phyloP scores from a whole-genome alignment of 2,888 invertebrate genomes.

The Rutpela maculata region DNA sequence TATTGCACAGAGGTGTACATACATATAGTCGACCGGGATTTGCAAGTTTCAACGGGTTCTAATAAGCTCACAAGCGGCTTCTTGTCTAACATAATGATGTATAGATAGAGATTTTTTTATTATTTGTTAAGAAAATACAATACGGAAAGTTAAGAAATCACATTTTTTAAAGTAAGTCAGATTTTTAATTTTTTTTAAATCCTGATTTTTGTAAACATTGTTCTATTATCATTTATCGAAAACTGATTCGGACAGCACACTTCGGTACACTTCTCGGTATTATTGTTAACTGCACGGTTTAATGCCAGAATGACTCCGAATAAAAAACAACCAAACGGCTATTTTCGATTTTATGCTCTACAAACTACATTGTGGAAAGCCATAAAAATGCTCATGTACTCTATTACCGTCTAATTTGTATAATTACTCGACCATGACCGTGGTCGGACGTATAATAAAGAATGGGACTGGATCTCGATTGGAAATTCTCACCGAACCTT shows the following conservation, averaged over 20 bases:
- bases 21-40: too few relatives aligned
- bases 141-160: too few relatives aligned
- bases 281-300: constrained; percentile 26
- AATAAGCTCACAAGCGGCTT: too few relatives aligned
- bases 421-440: constrained; percentile 17
- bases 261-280: background rate
- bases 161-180: too few relatives aligned
- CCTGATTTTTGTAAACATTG: too few relatives aligned
- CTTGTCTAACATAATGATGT: too few relatives aligned
- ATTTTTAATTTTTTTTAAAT: too few relatives aligned
- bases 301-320: constrained; percentile 28
- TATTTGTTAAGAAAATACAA: too few relatives aligned
- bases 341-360: constrained; percentile 40
- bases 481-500: background rate
- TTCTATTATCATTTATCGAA: background rate
- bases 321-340: constrained; percentile 30
- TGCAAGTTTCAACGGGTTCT: too few relatives aligned
- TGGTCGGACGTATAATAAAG: background rate
- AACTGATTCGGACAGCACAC: background rate
- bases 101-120: too few relatives aligned
- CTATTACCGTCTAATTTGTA: constrained; percentile 16
- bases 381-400: constrained; percentile 33
- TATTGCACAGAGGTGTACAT: too few relatives aligned
- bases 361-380: constrained; percentile 37
- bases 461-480: constrained; percentile 1